Conservation (phyloP, 2,888 invertebrate species). For the Physocephala rufipes region DNA sequence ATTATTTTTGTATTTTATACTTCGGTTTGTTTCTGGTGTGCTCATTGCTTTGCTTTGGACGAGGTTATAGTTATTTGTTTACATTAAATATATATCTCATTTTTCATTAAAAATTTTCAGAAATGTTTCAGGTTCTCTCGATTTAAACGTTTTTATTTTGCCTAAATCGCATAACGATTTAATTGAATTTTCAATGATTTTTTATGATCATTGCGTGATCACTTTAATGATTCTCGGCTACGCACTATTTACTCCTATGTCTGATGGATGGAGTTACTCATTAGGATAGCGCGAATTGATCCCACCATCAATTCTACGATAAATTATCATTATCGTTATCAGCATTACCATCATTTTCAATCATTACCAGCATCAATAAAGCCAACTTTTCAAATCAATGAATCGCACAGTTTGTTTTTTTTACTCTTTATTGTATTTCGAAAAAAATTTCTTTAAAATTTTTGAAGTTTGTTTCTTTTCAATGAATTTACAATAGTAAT, state of each 20-base stretch:
- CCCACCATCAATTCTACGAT: constrained; percentile 10
- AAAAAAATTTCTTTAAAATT: too few species aligned
- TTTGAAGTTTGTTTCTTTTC: constrained; percentile 12
- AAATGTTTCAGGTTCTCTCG: too few species aligned
- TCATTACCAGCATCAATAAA: neutral
- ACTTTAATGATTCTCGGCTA: neutral
- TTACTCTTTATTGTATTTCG: constrained; percentile 17
- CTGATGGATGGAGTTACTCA: neutral
- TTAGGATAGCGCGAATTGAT: neutral
- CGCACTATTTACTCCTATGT: constrained; percentile 6
- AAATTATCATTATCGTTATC: constrained; percentile 21
- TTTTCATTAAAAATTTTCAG: neutral
- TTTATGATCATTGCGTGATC: too few species aligned
- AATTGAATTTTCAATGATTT: too few species aligned
- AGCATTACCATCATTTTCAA: neutral
- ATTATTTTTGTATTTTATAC: neutral
- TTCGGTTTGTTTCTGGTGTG: neutral
- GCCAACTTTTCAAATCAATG: neutral
- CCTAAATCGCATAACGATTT: too few species aligned
- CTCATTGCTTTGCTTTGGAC: neutral
- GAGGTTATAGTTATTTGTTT: constrained; percentile 16
- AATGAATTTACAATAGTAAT: constrained; percentile 1
- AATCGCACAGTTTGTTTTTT: neutral
- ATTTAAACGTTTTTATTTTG: too few species aligned
- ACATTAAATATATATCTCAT: neutral